Percentiles rank a stretch among this genome's conserved stretches.
phyloP scores from a whole-genome alignment of 1,140 invertebrate genomes.

The Pogonus chalceus region DNA sequence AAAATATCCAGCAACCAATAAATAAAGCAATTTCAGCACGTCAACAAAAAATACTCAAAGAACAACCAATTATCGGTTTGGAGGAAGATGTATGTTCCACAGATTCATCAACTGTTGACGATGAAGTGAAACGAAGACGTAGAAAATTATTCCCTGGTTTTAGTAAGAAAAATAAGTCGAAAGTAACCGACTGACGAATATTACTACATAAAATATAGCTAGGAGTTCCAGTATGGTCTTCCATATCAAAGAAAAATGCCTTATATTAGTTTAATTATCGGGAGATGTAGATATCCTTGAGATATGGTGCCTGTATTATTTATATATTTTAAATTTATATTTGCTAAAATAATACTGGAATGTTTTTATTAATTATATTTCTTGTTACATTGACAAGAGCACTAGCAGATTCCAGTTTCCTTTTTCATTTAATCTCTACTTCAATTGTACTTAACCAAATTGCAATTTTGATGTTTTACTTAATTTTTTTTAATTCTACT shows the following conservation, averaged over 20 bases:
- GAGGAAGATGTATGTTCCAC: conserved; percentile 35
- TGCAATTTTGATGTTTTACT: no score
- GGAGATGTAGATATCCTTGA: neutral
- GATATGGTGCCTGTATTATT: neutral
- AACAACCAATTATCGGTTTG: conserved; percentile 18
- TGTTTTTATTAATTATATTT: neutral
- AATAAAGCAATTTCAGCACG: conserved; percentile 36
- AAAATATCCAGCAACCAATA: neutral
- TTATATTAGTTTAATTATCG: neutral
- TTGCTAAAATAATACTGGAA: no score
- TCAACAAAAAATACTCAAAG: conserved; percentile 24
- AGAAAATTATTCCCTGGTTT: conserved; percentile 33
- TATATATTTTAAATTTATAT: neutral
- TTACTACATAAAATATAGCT: neutral
- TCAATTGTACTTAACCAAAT: neutral
- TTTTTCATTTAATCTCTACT: neutral
- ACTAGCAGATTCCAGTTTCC: neutral
- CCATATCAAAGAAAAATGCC: neutral
- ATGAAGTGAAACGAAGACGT: conserved; percentile 31
- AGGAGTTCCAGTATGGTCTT: conserved; percentile 1
- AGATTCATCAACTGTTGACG: conserved; percentile 33
- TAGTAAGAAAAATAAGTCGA: conserved; percentile 27
- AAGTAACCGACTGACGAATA: conserved; percentile 11
- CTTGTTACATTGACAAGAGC: neutral
- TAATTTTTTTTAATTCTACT: no score